Conservation (phyloP, 2,888 invertebrate species). For the Gortyna flavago region DNA sequence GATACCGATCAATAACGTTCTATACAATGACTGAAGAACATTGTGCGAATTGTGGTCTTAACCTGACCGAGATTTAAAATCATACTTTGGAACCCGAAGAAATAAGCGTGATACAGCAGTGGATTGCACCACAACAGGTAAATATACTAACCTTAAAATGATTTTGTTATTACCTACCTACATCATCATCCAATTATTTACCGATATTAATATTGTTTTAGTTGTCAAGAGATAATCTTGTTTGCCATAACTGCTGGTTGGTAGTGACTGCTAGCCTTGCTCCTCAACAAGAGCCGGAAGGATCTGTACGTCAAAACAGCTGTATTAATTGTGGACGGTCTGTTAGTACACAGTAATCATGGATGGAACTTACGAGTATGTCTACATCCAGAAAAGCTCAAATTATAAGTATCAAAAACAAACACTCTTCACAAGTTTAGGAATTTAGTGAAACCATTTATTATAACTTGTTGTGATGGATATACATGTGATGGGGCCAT, state of each 20-base stretch:
- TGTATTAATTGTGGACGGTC: constrained; percentile 4
- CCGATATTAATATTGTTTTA: not conserved
- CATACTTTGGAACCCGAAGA: not conserved
- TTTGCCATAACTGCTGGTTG: constrained; percentile 6
- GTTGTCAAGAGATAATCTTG: constrained; percentile 9
- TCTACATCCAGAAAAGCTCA: constrained; percentile 25
- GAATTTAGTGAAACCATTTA: constrained; percentile 19
- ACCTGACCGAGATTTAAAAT: constrained; percentile 1
- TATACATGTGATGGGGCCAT: not conserved
- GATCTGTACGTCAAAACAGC: not conserved
- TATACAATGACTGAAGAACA: constrained; percentile 6
- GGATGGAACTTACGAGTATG: constrained; percentile 32
- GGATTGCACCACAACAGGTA: constrained; percentile 9
- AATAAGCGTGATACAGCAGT: constrained; percentile 3
- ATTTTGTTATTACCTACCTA: not conserved
- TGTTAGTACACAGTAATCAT: constrained; percentile 21
- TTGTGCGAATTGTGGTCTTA: constrained; percentile 11
- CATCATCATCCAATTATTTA: not conserved
- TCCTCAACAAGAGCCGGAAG: constrained; percentile 6
- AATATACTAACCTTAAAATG: constrained; percentile 11
- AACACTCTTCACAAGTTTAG: constrained; percentile 15
- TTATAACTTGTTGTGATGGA: constrained; percentile 11
- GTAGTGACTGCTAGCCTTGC: not conserved
- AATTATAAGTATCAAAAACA: constrained; percentile 15
- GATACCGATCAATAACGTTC: not conserved